Conservation (phyloP, 2,797 vertebrate genomes). For the Pipistrellus pygmaeus region DNA sequence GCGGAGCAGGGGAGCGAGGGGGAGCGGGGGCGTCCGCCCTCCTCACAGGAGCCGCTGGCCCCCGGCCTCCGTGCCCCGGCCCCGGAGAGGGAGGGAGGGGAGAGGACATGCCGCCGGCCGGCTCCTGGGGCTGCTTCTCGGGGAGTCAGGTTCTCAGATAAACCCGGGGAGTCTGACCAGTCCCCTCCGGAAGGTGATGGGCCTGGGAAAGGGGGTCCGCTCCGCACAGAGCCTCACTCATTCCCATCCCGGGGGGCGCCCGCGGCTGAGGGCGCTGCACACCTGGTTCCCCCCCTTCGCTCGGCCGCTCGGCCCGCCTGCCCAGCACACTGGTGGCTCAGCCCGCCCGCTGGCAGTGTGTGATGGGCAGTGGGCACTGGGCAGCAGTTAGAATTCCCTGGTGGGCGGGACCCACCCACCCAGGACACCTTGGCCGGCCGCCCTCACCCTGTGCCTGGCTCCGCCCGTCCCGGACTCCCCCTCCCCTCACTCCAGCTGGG, state of each 20-base stretch:
- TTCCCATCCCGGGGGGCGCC: not conserved
- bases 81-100: too few species aligned
- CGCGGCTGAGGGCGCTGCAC: not conserved
- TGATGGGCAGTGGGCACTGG: slow-evolving; percentile 81
- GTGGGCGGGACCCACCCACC: not conserved
- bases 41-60: slow-evolving; percentile 26
- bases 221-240: not conserved
- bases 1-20: slow-evolving; percentile 38
- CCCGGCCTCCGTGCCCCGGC: too few species aligned
- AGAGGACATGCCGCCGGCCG: not conserved
- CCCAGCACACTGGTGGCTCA: not conserved
- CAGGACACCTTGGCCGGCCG: not conserved
- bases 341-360: slow-evolving; percentile 80
- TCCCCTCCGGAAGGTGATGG: slow-evolving; percentile 14
- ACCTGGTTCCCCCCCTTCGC: too few species aligned
- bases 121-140: not conserved
- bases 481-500: slow-evolving; percentile 2
- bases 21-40: slow-evolving; percentile 26
- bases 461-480: not conserved
- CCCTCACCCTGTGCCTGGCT: not conserved
- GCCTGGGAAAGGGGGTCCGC: not conserved
- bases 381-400: not conserved
- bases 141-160: slow-evolving; percentile 41
- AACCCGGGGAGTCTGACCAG: slow-evolving; percentile 5
- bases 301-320: not conserved